A percentile compares a stretch with the other conserved stretches of the same genome.
Evolutionary conservation across 2,888 invertebrate species (phyloP).

Genomic region (Hyppa rectilinea): DNA sequence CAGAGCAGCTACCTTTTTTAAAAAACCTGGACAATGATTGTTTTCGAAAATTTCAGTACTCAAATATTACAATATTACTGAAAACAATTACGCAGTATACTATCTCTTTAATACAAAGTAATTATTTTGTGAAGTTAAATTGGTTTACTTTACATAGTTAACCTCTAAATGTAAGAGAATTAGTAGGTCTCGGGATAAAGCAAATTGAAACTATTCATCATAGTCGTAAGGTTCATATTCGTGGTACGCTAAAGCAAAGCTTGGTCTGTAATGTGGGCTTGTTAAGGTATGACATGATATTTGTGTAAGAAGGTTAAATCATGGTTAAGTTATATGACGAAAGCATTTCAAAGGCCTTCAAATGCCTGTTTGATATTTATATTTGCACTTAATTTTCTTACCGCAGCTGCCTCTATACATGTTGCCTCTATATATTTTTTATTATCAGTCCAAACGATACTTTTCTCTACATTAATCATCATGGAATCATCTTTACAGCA

Average conservation of each 20-base stretch:
- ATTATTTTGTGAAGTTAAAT: slow-evolving; percentile 26
- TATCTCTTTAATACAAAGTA: slow-evolving; percentile 44
- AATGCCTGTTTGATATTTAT: slow-evolving; percentile 12
- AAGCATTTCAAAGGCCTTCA: slow-evolving; percentile 28
- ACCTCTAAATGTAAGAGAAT: slow-evolving; percentile 37
- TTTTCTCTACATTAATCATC: too few species aligned
- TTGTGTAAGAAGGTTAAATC: slow-evolving; percentile 43
- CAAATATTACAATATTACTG: not conserved
- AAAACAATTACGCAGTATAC: slow-evolving; percentile 20
- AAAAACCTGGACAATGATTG: not conserved
- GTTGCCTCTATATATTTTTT: slow-evolving; percentile 19
- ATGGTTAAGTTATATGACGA: slow-evolving; percentile 35
- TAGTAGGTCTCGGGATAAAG: slow-evolving; percentile 52
- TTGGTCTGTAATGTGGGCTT: slow-evolving; percentile 68
- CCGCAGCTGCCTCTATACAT: slow-evolving; percentile 29
- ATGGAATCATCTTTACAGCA: too few species aligned
- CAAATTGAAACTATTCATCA: slow-evolving; percentile 62
- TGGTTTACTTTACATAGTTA: slow-evolving; percentile 18
- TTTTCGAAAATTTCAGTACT: not conserved
- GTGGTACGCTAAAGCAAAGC: slow-evolving; percentile 67
- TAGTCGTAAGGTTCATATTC: slow-evolving; percentile 59
- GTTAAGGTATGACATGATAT: slow-evolving; percentile 28
- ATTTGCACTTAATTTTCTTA: slow-evolving; percentile 29
- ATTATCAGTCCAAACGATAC: not conserved
- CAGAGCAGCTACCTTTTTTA: not conserved